Percentiles rank a stretch among this genome's conserved stretches.
Conservation (phyloP, 2,113 vertebrate genomes). For the Microcebus lehilahytsara region DNA sequence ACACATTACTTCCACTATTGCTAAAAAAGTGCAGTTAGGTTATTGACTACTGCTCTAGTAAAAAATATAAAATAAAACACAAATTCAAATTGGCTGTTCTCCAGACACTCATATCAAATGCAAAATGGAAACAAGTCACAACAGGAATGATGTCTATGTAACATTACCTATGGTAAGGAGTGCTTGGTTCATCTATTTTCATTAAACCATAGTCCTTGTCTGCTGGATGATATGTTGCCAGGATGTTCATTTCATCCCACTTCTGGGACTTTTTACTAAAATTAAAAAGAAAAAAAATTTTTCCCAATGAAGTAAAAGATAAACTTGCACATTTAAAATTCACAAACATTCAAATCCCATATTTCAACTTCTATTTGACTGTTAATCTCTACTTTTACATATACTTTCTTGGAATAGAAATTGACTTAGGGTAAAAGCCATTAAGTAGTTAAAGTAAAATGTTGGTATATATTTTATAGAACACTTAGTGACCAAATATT, state of each 20-base stretch:
- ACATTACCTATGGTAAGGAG: conserved; percentile 94
- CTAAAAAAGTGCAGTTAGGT: not conserved
- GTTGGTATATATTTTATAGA: conserved; percentile 20
- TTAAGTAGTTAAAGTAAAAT: conserved; percentile 1
- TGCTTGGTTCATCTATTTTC: conserved; percentile 99
- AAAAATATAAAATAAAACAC: not conserved
- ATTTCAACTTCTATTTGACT: conserved; percentile 32
- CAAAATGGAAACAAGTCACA: not conserved
- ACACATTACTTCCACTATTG: not conserved
- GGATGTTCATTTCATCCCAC: conserved; percentile 99
- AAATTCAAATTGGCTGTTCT: conserved; percentile 20
- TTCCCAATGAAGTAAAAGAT: conserved; percentile 3
- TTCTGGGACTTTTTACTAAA: conserved; percentile 98
- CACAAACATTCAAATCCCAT: not conserved
- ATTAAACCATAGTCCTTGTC: conserved; percentile 99
- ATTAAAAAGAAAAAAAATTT: conserved; percentile 53
- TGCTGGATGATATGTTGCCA: conserved; percentile 97
- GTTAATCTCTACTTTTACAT: not conserved
- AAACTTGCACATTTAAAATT: not conserved
- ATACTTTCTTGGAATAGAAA: conserved; percentile 7
- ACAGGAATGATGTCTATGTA: not conserved
- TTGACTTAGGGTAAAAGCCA: not conserved
- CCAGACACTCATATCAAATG: not conserved
- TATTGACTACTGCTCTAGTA: conserved; percentile 13
- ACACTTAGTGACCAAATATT: not conserved